phyloP scores from a whole-genome alignment of 2,888 invertebrate genomes.

The Cheilosia soror region DNA sequence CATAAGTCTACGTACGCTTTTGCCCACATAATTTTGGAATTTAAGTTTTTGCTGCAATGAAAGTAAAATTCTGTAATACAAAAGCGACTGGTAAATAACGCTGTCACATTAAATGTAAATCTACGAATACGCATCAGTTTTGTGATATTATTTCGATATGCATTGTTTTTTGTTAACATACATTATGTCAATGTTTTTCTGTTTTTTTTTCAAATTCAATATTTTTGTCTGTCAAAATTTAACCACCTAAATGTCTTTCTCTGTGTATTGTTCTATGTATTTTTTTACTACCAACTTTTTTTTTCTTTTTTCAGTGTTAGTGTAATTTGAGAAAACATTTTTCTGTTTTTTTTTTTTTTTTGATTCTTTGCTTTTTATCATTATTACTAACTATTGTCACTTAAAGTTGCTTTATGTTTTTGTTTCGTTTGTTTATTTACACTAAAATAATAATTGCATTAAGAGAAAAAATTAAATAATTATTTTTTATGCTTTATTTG shows the following conservation, averaged over 20 bases:
- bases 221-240: conserved; percentile 32
- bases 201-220: neutral
- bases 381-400: conserved; percentile 23
- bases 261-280: conserved; percentile 47
- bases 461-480: neutral
- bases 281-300: neutral
- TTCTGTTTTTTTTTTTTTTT: neutral
- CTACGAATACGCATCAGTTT: neutral
- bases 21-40: no score
- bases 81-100: neutral
- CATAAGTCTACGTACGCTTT: no score
- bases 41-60: no score
- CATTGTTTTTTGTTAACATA: conserved; percentile 16
- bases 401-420: conserved; percentile 32
- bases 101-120: conserved; percentile 7
- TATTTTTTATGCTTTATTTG: neutral
- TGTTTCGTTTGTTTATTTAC: neutral
- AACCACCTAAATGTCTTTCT: conserved; percentile 21
- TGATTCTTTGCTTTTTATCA: conserved; percentile 10
- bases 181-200: conserved; percentile 24
- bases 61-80: no score
- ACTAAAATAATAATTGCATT: conserved; percentile 13
- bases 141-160: conserved; percentile 11
- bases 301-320: conserved; percentile 34
- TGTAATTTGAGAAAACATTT: conserved; percentile 18